phyloP scores from a whole-genome alignment of 1,140 invertebrate genomes.

The Neelides sp. region DNA sequence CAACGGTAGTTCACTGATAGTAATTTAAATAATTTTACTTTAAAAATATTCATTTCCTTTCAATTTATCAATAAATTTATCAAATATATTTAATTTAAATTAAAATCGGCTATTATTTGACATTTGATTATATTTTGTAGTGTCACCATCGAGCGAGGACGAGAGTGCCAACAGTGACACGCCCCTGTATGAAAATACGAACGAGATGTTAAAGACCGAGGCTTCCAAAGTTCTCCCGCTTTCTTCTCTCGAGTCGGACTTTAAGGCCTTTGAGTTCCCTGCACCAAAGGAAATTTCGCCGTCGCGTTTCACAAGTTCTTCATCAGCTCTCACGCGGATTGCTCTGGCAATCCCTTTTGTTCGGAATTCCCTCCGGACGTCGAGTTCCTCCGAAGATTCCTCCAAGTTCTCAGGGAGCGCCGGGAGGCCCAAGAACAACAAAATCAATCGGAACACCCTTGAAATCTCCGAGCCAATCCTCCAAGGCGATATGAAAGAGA shows the following conservation, averaged over 20 bases:
- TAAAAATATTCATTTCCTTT: no score
- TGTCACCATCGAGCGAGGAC: constrained; percentile 15
- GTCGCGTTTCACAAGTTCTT: no score
- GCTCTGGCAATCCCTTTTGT: constrained; percentile 26
- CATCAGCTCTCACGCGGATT: constrained; percentile 20
- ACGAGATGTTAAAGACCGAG: neutral
- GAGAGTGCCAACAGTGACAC: constrained; percentile 19
- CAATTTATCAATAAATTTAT: no score
- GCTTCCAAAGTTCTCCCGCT: constrained; percentile 2
- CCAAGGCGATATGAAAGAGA: constrained; percentile 3
- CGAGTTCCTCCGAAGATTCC: neutral
- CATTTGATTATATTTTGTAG: no score
- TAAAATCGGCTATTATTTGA: no score
- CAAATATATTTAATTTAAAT: no score
- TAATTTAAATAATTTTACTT: no score
- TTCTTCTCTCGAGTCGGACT: neutral
- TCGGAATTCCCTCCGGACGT: constrained; percentile 12
- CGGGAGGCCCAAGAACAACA: constrained; percentile 15
- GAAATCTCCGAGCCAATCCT: constrained; percentile 30
- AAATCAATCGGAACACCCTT: constrained; percentile 19
- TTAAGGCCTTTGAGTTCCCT: no score
- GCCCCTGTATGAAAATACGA: constrained; percentile 17
- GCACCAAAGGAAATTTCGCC: no score
- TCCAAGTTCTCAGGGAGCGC: neutral
- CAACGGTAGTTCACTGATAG: no score